A percentile compares a stretch with the other conserved stretches of the same genome.
These are phyloP conservation scores for Galeopsomyia nigrocyanea DNA, from an alignment of 2,888 invertebrate genomes.

Conservation along the genomic window DNA sequence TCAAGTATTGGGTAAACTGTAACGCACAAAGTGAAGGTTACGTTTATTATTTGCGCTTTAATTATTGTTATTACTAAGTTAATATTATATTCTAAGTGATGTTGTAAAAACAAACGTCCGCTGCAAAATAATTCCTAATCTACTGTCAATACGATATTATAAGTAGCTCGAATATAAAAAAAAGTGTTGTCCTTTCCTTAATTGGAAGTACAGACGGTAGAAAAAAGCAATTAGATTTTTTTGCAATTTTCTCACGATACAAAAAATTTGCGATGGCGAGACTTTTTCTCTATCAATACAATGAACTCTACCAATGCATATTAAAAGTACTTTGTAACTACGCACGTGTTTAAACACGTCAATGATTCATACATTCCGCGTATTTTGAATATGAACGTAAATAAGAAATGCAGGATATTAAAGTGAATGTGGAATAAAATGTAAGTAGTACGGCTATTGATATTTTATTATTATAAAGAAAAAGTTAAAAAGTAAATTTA, in stretches of 20 bases:
- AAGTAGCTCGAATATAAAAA: too few relatives aligned
- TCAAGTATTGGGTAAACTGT: background rate
- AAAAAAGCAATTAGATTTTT: background rate
- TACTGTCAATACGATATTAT: background rate
- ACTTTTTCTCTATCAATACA: constrained; percentile 8
- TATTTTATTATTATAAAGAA: constrained; percentile 40
- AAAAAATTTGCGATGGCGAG: background rate
- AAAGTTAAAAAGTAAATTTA: constrained; percentile 20
- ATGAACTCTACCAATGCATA: constrained; percentile 13
- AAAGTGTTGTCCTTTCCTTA: too few relatives aligned
- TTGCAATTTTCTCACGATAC: constrained; percentile 19
- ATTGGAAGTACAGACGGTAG: too few relatives aligned
- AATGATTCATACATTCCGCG: constrained; percentile 40
- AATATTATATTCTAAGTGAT: background rate
- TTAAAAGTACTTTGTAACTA: constrained; percentile 41
- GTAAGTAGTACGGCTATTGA: constrained; percentile 36
- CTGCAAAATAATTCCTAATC: constrained; percentile 13
- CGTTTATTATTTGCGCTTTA: background rate
- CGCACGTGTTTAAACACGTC: constrained; percentile 32
- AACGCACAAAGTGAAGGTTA: constrained; percentile 29
- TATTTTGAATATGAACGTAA: too few relatives aligned
- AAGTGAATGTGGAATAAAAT: constrained; percentile 9
- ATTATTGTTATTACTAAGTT: background rate
- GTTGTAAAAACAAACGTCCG: constrained; percentile 9
- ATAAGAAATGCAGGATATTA: constrained; percentile 31